Evolutionary conservation across 2,113 vertebrate genomes (phyloP), one percentile per base, ranked within the genome.

Genomic region (Albula glossodonta): DNA sequence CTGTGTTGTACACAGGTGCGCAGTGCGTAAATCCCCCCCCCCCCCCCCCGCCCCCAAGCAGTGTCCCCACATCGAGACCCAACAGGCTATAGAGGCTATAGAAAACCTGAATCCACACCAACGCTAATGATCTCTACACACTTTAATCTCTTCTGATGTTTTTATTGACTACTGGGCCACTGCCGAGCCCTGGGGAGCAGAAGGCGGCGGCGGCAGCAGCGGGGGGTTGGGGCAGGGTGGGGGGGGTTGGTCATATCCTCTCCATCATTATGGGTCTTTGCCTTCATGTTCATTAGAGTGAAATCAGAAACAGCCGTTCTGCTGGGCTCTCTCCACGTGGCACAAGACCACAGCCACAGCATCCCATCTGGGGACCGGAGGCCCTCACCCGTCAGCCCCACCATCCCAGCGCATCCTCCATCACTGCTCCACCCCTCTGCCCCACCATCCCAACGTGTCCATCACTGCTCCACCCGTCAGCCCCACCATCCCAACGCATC

Each of bases 221-320:
- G 31, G 15, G 17, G 52, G 85, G 81, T 41, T 41, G 31, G 31
- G 31, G 31, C 31, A 83, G 84, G 77, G 86, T 7, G 63, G 19
- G 15, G 31, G 41, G 70, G 53, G 77, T 81, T 2, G 5, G n/a
- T 86, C 86, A 84, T 31, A 60, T 13, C 53, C 88, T 88, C 87
- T 74, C 85, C 13, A 49, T 15, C 4, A 77, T 78, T 85, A 84
- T 85, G 81, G 74, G 80, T 89, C 12, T 82, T 83, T 82, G 1
- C 66, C 66, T 52, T 56, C n/a, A 81, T 60, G 60, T 88, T 89
- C 15, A 80, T 49, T 22, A 17, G 78, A 5, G 5, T 83, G 81
- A 56, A 84, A 91, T 89, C 70, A 82, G 81, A 88, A 89, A 87
- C 90, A 87, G n/a, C 82, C 90, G 91, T 60, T 88, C 78, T 56